These are phyloP conservation scores for Dreissena rostriformis DNA, from an alignment of 1,140 invertebrate genomes.

Conservation along the genomic window DNA sequence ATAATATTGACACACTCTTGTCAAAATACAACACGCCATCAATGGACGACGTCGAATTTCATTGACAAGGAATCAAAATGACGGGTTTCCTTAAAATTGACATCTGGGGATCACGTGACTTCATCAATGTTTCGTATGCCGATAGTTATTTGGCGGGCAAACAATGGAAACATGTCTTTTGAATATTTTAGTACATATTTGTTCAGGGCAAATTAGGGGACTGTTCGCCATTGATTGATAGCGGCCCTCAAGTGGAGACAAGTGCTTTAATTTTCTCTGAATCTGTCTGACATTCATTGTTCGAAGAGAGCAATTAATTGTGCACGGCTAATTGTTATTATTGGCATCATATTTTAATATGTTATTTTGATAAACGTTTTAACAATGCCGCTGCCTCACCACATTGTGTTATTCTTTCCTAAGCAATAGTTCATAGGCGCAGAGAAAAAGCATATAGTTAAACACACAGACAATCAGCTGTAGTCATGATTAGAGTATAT, in stretches of 20 bases:
- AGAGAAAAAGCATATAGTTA: too few species aligned
- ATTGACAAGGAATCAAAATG: slow-evolving; percentile 31
- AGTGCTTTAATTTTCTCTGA: slow-evolving; percentile 34
- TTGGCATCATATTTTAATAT: too few species aligned
- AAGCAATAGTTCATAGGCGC: too few species aligned
- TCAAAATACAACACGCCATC: slow-evolving; percentile 29
- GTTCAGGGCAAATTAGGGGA: slow-evolving; percentile 24
- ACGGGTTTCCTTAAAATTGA: slow-evolving; percentile 42
- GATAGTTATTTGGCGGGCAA: slow-evolving; percentile 17
- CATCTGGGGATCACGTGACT: slow-evolving; percentile 52
- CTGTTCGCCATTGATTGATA: slow-evolving; percentile 41
- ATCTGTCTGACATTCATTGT: not conserved
- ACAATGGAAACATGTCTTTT: slow-evolving; percentile 47
- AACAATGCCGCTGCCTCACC: too few species aligned
- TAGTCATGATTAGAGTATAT: too few species aligned
- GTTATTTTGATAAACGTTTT: too few species aligned
- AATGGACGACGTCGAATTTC: slow-evolving; percentile 14
- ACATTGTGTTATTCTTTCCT: too few species aligned
- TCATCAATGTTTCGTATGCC: slow-evolving; percentile 40
- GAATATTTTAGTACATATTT: slow-evolving; percentile 54
- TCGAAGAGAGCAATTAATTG: too few species aligned
- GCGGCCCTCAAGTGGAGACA: slow-evolving; percentile 20
- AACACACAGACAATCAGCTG: too few species aligned
- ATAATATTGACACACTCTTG: slow-evolving; percentile 47
- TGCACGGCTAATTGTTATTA: too few species aligned